A percentile compares a stretch with the other conserved stretches of the same genome.
These are phyloP conservation scores for Actinia tenebrosa DNA, from an alignment of 64 coral and sea anemone species.

Conservation along the genomic window DNA sequence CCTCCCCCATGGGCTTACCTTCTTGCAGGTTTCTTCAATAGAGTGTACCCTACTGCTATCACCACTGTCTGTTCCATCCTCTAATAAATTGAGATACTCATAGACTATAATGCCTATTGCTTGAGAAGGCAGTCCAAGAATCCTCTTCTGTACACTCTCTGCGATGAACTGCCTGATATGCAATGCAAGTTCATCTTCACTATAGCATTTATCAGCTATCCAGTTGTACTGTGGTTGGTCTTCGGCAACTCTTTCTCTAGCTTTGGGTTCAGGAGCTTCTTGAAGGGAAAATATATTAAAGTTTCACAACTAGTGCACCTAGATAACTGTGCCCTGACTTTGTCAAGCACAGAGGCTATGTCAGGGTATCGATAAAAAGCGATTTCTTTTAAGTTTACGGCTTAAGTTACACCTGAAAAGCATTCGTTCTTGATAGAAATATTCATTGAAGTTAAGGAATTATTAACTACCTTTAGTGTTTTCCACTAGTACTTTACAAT, in stretches of 20 bases:
- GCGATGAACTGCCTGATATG: constrained; percentile 88
- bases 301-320: too few species aligned
- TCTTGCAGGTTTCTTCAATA: constrained; percentile 78
- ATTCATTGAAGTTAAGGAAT: neutral
- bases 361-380: too few species aligned
- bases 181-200: constrained; percentile 88
- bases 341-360: neutral
- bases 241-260: constrained; percentile 8
- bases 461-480: constrained; percentile 54
- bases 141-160: constrained; percentile 81
- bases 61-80: constrained; percentile 22
- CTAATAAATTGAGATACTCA: constrained; percentile 50
- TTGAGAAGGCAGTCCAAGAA: constrained; percentile 89
- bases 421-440: neutral
- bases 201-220: constrained; percentile 77
- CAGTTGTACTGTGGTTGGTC: constrained; percentile 41
- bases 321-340: neutral
- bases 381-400: too few species aligned
- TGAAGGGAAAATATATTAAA: too few species aligned
- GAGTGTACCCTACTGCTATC: constrained; percentile 13
- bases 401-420: too few species aligned
- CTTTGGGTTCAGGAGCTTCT: too few species aligned
- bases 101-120: constrained; percentile 72
- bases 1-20: too few species aligned
- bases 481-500: constrained; percentile 45